Percentiles rank a stretch among this genome's conserved stretches.
These are phyloP conservation scores for Pollenia angustigena DNA, from an alignment of 2,888 invertebrate genomes.

Conservation along the genomic window DNA sequence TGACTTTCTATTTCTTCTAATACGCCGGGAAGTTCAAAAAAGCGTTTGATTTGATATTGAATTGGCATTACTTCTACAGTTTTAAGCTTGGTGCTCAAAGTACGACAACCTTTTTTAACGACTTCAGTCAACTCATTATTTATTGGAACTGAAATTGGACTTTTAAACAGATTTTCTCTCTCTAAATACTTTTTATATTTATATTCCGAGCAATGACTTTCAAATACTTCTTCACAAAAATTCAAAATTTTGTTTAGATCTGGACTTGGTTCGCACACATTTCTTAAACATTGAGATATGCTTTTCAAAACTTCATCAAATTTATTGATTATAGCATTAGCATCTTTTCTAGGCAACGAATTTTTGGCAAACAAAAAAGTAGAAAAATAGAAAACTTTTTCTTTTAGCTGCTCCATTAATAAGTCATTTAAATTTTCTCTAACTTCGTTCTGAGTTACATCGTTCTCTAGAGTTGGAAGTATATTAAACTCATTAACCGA, in stretches of 20 bases:
- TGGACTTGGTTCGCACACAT: not conserved
- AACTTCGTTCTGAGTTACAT: too few species aligned
- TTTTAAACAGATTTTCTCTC: slow-evolving; percentile 24
- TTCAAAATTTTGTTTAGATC: slow-evolving; percentile 21
- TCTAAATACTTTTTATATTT: slow-evolving; percentile 44
- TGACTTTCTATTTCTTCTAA: slow-evolving; percentile 12
- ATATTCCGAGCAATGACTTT: slow-evolving; percentile 17
- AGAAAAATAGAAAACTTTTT: not conserved
- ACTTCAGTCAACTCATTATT: slow-evolving; percentile 30
- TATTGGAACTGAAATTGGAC: slow-evolving; percentile 1
- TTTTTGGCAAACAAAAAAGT: too few species aligned
- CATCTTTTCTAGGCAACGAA: slow-evolving; percentile 11
- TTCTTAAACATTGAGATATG: slow-evolving; percentile 26
- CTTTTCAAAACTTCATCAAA: slow-evolving; percentile 16
- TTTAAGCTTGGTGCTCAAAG: slow-evolving; percentile 6
- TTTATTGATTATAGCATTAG: slow-evolving; percentile 22
- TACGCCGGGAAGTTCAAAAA: slow-evolving; percentile 53
- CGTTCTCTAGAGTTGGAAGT: too few species aligned
- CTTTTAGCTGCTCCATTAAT: not conserved
- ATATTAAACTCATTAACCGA: too few species aligned
- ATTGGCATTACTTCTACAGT: slow-evolving; percentile 49
- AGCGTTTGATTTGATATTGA: slow-evolving; percentile 47
- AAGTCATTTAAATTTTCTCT: too few species aligned
- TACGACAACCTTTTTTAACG: slow-evolving; percentile 21
- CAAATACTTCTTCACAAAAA: slow-evolving; percentile 28